A percentile compares a stretch with the other conserved stretches of the same genome.
Conservation (phyloP, 2,113 vertebrate genomes). For the Eupsittula cactorum region DNA sequence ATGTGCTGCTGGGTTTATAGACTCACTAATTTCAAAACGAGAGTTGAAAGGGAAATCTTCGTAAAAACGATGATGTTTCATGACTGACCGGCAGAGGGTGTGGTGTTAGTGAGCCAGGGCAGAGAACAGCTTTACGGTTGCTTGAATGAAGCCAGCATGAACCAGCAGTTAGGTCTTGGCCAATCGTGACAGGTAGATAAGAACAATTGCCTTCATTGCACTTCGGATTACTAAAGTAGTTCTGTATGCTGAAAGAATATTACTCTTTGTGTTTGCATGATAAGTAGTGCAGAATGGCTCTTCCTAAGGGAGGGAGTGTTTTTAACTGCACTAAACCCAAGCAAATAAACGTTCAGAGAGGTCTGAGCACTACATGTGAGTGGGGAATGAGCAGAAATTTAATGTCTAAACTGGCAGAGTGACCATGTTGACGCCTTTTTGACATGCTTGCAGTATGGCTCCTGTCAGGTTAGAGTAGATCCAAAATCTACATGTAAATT, state of each 20-base stretch:
- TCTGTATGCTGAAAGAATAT: background rate
- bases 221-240: background rate
- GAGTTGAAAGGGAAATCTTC: background rate
- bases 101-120: no score
- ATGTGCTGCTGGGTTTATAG: background rate
- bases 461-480: background rate
- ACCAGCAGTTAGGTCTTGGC: background rate
- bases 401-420: background rate
- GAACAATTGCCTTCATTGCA: background rate
- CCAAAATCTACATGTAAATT: background rate
- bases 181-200: background rate
- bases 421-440: background rate
- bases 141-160: background rate
- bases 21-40: fast-evolving
- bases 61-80: fast-evolving
- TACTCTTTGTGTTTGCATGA: background rate
- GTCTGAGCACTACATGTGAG: background rate
- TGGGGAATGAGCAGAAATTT: background rate
- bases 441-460: background rate
- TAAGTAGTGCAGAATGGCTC: background rate
- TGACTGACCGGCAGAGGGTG: conserved; percentile 31
- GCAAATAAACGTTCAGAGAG: background rate
- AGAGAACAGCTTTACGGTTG: fast-evolving
- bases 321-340: background rate
- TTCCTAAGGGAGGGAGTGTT: background rate